Percentiles rank a stretch among this genome's conserved stretches.
phyloP scores from a whole-genome alignment of 1,140 invertebrate genomes.

The Saccostrea echinata region DNA sequence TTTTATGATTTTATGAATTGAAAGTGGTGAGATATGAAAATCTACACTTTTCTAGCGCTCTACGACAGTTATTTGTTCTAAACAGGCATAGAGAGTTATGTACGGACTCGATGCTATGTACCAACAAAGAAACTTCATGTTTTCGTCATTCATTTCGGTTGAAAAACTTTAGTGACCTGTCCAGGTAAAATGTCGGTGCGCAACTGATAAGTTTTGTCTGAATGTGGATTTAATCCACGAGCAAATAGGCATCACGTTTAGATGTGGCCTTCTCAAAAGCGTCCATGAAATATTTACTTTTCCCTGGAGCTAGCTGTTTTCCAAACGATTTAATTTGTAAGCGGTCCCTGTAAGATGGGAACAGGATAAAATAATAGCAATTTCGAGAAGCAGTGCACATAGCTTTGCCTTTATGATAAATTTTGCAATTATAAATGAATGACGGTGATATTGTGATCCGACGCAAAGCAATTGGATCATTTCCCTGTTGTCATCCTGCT shows the following conservation, averaged over 20 bases:
- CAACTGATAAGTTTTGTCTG: slow-evolving; percentile 30
- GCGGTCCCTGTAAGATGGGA: slow-evolving; percentile 42
- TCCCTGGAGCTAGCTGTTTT: slow-evolving; percentile 44
- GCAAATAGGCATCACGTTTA: slow-evolving; percentile 19
- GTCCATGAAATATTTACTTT: slow-evolving; percentile 52
- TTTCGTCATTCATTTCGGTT: slow-evolving; percentile 35
- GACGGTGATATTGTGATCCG: slow-evolving; percentile 50
- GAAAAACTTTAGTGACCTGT: slow-evolving; percentile 31
- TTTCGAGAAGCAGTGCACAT: slow-evolving; percentile 45
- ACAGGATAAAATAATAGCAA: slow-evolving; percentile 50
- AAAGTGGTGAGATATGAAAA: too few relatives aligned
- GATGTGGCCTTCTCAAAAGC: slow-evolving; percentile 33
- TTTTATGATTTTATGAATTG: too few relatives aligned
- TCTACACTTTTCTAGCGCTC: too few relatives aligned
- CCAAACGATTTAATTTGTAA: slow-evolving; percentile 51
- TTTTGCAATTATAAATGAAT: slow-evolving; percentile 55
- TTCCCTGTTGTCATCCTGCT: background rate
- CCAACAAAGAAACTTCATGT: background rate
- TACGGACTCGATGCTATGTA: background rate
- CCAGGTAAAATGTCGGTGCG: slow-evolving; percentile 36
- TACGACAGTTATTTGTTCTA: too few relatives aligned
- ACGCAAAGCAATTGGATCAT: slow-evolving; percentile 43
- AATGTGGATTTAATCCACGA: slow-evolving; percentile 45
- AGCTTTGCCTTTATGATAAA: slow-evolving; percentile 52
- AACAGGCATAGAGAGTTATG: too few relatives aligned